Evolutionary conservation across 2,113 vertebrate genomes (phyloP), one percentile per base, ranked within the genome.

Genomic region (Brachionichthys hirsutus): DNA sequence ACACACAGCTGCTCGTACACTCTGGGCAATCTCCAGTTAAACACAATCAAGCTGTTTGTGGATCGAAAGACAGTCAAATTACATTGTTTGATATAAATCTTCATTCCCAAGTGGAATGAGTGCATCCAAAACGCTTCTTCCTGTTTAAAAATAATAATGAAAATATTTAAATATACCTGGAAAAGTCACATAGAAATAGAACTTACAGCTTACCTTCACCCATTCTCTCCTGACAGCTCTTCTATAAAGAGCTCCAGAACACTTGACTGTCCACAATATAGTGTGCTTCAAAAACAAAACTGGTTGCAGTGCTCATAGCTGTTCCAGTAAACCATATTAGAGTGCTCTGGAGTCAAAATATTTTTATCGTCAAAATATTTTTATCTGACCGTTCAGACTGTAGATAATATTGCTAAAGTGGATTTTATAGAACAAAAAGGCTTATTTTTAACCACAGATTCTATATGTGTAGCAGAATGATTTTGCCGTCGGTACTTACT

Each of bases 401-500:
- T 3, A 30, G 24, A 30, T 30, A 6, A 30, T 8, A 4, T 8
- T 30, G 24, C 4, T 30, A n/a, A n/a, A n/a, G n/a, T n/a, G n/a
- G n/a, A n/a, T n/a, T n/a, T n/a, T n/a, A n/a, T n/a, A n/a, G n/a
- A n/a, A n/a, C n/a, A n/a, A n/a, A n/a, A n/a, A n/a, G n/a, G n/a
- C n/a, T n/a, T n/a, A n/a, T n/a, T n/a, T n/a, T n/a, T n/a, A 35
- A 35, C 34, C 9, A 4, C 34, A 35, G 4, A 35, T 38, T 38
- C 36, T 9, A 38, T 38, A 38, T 12, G 12, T 12, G 36, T 3
- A 38, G 12, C 12, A 12, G 12, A 12, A 12, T 38, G 36, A 38
- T 11, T 10, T 12, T 3, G 1, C 18, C 46, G 20, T 60, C 38
- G 54, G 73, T 94, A 96, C 95, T 97, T 92, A 97, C 95, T 92